These are phyloP conservation scores for Halcyon badia DNA, from an alignment of 2,797 vertebrate genomes.

Conservation along the genomic window DNA sequence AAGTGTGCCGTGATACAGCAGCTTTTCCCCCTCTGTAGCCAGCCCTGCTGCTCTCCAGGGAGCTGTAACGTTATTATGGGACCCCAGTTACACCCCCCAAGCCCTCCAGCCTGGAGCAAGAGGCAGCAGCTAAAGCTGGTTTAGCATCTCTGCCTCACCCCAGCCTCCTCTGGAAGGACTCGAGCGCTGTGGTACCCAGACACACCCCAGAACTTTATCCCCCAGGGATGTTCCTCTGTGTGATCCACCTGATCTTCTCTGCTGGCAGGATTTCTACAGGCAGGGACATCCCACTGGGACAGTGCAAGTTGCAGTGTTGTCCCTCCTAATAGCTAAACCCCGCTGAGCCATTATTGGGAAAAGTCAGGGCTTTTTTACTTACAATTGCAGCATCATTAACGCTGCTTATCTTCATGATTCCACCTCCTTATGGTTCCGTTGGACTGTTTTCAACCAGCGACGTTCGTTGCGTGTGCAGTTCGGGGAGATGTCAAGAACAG, in stretches of 20 bases:
- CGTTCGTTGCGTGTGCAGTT: neutral
- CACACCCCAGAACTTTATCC: neutral
- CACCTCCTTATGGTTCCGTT: constrained; percentile 11
- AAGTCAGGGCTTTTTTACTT: neutral
- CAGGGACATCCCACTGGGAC: neutral
- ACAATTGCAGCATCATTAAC: neutral
- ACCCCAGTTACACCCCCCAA: neutral
- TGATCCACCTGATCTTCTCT: neutral
- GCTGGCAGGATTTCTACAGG: neutral
- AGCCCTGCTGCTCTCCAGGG: neutral
- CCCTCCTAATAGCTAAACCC: neutral
- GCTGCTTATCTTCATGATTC: neutral
- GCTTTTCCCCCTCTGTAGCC: neutral
- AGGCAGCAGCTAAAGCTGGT: neutral
- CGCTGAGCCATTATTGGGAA: neutral
- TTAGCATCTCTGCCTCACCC: neutral
- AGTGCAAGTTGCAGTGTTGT: neutral
- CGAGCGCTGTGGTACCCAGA: accelerated
- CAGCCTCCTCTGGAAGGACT: neutral
- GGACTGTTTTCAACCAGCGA: constrained; percentile 44
- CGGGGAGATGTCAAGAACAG: constrained; percentile 21
- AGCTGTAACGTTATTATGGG: accelerated
- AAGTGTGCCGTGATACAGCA: neutral
- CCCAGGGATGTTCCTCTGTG: neutral
- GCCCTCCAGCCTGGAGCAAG: neutral